Conservation (phyloP, 2,113 vertebrate genomes). For the Embiotoca jacksoni region DNA sequence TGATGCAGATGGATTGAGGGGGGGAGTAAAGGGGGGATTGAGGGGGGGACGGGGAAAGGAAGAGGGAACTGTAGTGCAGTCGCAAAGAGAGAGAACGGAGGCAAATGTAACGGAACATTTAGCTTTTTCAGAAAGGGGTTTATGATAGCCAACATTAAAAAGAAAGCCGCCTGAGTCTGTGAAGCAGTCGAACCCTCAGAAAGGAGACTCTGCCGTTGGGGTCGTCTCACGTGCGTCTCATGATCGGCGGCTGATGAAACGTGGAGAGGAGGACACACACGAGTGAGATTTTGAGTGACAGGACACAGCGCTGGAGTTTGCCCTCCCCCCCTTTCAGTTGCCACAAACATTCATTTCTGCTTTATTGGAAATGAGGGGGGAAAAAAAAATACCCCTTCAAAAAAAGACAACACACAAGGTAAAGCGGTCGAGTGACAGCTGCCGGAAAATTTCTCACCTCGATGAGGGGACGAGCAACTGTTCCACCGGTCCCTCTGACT, state of each 20-base stretch:
- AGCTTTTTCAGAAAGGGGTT: slow-evolving; percentile 29
- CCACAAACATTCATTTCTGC: slow-evolving; percentile 81
- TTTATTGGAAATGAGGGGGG: slow-evolving; percentile 80
- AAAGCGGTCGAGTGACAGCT: slow-evolving; percentile 85
- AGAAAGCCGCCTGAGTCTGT: slow-evolving; percentile 36
- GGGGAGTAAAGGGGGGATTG: slow-evolving; percentile 54
- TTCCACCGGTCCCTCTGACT: slow-evolving; percentile 79
- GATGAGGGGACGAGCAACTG: slow-evolving; percentile 86
- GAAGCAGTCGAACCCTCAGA: slow-evolving; percentile 29
- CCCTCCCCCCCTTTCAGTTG: slow-evolving; percentile 73
- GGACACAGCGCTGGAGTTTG: slow-evolving; percentile 62
- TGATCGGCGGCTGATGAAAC: slow-evolving; percentile 80
- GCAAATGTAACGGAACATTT: slow-evolving; percentile 55
- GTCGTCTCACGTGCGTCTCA: slow-evolving; percentile 55
- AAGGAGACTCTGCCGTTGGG: slow-evolving; percentile 2
- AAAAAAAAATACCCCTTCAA: slow-evolving; percentile 58
- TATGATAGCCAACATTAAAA: slow-evolving; percentile 29
- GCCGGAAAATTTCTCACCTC: slow-evolving; percentile 86
- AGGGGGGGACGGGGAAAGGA: slow-evolving; percentile 59
- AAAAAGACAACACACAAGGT: slow-evolving; percentile 50
- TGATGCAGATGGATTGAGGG: slow-evolving; percentile 89
- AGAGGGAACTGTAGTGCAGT: slow-evolving; percentile 47
- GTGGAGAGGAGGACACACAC: slow-evolving; percentile 78
- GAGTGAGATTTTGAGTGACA: slow-evolving; percentile 77
- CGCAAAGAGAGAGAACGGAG: slow-evolving; percentile 29